Evolutionary conservation across 2,797 vertebrate species (phyloP).

Genomic region (Betta splendens): DNA sequence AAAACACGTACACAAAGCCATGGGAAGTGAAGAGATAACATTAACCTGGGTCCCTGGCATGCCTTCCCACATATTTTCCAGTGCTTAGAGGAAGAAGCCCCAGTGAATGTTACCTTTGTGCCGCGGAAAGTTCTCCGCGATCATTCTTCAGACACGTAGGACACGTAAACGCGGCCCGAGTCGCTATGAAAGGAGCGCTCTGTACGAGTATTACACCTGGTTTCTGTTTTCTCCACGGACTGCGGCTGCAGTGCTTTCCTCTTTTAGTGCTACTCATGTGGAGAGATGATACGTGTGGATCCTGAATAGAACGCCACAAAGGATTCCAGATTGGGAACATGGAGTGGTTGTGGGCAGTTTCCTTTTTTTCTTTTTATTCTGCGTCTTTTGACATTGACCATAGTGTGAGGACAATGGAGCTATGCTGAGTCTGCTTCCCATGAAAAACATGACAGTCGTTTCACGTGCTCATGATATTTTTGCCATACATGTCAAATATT

Average conservation of each 20-base stretch:
- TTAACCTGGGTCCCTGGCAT: slow-evolving; percentile 54
- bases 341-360: slow-evolving; percentile 44
- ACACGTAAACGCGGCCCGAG: slow-evolving; percentile 5
- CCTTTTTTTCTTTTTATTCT: slow-evolving; percentile 68
- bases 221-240: slow-evolving; percentile 76
- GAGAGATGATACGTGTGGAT: slow-evolving; percentile 79
- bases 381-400: slow-evolving; percentile 45
- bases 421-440: slow-evolving; percentile 6
- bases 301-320: slow-evolving; percentile 80
- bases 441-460: slow-evolving; percentile 1
- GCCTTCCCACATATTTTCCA: slow-evolving; percentile 70
- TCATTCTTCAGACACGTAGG: slow-evolving; percentile 31
- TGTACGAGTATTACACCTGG: slow-evolving; percentile 75
- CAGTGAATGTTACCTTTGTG: slow-evolving; percentile 74
- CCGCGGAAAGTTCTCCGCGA: slow-evolving; percentile 46
- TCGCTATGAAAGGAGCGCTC: slow-evolving; percentile 63
- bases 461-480: background rate
- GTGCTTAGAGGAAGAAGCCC: slow-evolving; percentile 50
- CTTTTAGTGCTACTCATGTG: slow-evolving; percentile 77
- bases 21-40: slow-evolving; percentile 72
- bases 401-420: slow-evolving; percentile 22
- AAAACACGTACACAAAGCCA: slow-evolving; percentile 46
- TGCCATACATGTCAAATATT: background rate
- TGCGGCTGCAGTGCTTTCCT: slow-evolving; percentile 57
- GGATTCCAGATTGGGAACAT: slow-evolving; percentile 66